Conservation (phyloP, 2,888 invertebrate species). For the Orthonevra nobilis region DNA sequence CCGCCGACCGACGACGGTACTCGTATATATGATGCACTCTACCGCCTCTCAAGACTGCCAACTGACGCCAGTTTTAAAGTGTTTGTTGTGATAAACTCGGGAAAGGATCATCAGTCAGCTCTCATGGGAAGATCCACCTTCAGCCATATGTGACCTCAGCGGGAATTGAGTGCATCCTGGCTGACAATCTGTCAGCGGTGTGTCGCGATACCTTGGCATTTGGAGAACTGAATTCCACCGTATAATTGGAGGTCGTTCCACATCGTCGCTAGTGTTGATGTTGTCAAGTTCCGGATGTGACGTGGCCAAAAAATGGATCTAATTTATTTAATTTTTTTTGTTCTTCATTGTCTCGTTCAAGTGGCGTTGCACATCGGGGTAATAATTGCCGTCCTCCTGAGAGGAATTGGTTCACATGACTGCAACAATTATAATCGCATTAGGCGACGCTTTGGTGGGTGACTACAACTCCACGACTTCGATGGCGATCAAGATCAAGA, state of each 20-base stretch:
- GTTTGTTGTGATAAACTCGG: conserved; percentile 67
- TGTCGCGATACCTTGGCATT: conserved; percentile 41
- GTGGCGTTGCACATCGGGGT: conserved; percentile 27
- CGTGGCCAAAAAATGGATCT: conserved; percentile 63
- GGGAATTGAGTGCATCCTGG: conserved; percentile 52
- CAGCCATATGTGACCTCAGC: conserved; percentile 57
- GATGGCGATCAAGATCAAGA: conserved; percentile 62
- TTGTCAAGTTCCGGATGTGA: conserved; percentile 52
- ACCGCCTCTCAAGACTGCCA: conserved; percentile 42
- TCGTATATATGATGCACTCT: conserved; percentile 8
- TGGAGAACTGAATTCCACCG: conserved; percentile 47
- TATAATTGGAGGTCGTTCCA: conserved; percentile 51
- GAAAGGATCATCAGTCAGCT: conserved; percentile 50
- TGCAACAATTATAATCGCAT: conserved; percentile 69
- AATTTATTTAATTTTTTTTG: conserved; percentile 22
- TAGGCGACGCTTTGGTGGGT: conserved; percentile 55
- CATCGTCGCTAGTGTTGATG: conserved; percentile 26
- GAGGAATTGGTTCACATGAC: conserved; percentile 67
- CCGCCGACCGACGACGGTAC: no score
- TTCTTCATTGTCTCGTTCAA: conserved; percentile 26
- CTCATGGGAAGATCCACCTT: conserved; percentile 39
- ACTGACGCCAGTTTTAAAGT: conserved; percentile 70
- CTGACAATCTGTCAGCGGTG: conserved; percentile 47
- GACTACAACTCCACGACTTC: conserved; percentile 6
- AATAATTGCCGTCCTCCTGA: conserved; percentile 57